Base-by-base conservation (phyloP, 1,140 invertebrate species). In the Polypedilum vanderplanki region DNA sequence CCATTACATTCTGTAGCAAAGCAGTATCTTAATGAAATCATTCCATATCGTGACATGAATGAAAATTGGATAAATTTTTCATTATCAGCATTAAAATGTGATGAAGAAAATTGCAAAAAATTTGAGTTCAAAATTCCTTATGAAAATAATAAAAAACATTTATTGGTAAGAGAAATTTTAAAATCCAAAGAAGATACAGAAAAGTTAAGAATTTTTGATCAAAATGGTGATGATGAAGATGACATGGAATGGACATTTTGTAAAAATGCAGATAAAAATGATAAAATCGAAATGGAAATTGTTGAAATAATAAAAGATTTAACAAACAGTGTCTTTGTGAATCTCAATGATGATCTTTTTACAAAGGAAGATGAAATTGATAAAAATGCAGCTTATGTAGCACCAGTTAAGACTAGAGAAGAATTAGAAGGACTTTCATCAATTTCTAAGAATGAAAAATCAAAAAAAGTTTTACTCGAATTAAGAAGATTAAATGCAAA, bases 331-430 rank as follows among this genome's bases (percentile, higher is more conserved):
- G 20, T 22, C 2, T 70, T n/a, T 20, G 18, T 70, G 2, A 70
- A 70, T 20, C 65, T 70, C 17, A 70, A 70, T 70, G 65, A 70
- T 20, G 65, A 70, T 18, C 9, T 70, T 18, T 70, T 70, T 20
- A 70, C 65, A 22, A 18, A 70, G 18, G 65, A 18, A 9, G 65
- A 70, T 18, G n/a, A n/a, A 20, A 18, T 70, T 7, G 65, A 70
- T 18, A n/a, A 18, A 70, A 20, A 17, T 5, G 9, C 65, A 20
- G 3, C 18, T 18, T 18, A 20, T 10, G 18, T 70, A 70, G 20
- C 17, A 8, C 65, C 65, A 8, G 18, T 70, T 7, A 70, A 70
- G 5, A n/a, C 17, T 10, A 70, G 17, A 20, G 65, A 70, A 70
- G 65, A n/a, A 18, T 8, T 70, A 20, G 15, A 70, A 20, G 65